Percentiles rank a stretch among this genome's conserved stretches.
Evolutionary conservation across 2,888 invertebrate genomes (phyloP).

Genomic region (Leptopilina drosophilae): DNA sequence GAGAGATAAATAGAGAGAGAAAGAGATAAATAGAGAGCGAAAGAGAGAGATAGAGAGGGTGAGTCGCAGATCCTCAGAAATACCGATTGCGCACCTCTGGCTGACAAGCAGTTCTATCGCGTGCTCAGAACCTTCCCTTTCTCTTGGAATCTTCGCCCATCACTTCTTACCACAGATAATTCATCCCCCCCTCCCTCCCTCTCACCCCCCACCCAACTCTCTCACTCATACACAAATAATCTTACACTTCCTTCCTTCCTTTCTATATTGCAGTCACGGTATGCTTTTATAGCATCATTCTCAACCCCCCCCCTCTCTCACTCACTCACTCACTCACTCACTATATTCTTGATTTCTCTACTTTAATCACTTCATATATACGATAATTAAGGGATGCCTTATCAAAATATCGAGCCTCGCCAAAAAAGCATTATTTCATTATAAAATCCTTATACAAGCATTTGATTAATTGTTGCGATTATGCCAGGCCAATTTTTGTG

Average conservation of each 20-base stretch:
- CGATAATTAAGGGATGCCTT: not conserved
- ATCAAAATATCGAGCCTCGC: not conserved
- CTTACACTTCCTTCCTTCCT: conserved; percentile 17
- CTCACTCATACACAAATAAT: conserved; percentile 7
- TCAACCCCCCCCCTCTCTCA: too few species aligned
- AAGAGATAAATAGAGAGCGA: too few species aligned
- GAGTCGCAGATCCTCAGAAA: conserved; percentile 29
- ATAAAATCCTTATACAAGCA: not conserved
- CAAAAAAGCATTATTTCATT: too few species aligned
- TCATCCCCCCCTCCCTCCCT: not conserved
- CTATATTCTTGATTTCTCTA: not conserved
- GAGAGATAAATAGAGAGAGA: not conserved
- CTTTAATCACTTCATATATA: not conserved
- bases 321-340: too few species aligned
- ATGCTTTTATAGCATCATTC: not conserved
- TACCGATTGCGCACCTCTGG: conserved; percentile 61
- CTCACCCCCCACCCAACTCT: not conserved
- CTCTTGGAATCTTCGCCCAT: not conserved
- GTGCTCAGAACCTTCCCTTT: conserved; percentile 45
- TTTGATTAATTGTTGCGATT: conserved; percentile 14
- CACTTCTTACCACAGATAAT: conserved; percentile 18
- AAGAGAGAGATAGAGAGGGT: not conserved
- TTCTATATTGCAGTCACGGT: not conserved
- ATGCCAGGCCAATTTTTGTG: not conserved
- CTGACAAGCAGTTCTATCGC: conserved; percentile 64